Conservation (phyloP, 2,888 invertebrate genomes). For the Cataglyphis rosenhaueri region DNA sequence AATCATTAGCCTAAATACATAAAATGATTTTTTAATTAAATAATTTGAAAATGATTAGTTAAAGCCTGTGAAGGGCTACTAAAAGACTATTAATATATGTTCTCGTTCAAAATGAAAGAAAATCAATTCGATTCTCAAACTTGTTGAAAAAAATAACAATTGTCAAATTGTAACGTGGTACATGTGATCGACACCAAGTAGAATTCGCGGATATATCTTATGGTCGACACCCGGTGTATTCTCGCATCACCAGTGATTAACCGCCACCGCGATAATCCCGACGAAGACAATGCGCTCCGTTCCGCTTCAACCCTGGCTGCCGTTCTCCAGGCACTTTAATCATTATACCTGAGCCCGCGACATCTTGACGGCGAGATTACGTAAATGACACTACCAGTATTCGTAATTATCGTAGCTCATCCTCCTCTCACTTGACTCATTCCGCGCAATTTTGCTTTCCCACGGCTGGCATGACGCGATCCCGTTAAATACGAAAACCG, state of each 20-base stretch:
- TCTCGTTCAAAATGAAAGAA: background rate
- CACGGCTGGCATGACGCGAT: background rate
- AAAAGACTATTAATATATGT: background rate
- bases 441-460: slow-evolving; percentile 32
- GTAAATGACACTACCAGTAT: slow-evolving; percentile 22
- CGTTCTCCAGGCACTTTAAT: slow-evolving; percentile 34
- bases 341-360: slow-evolving; percentile 20
- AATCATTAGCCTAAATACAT: background rate
- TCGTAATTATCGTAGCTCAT: slow-evolving; percentile 24
- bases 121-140: background rate
- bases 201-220: background rate
- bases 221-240: slow-evolving; percentile 9
- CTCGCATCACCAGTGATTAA: slow-evolving; percentile 39
- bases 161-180: background rate
- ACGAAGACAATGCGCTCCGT: slow-evolving; percentile 32
- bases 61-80: background rate
- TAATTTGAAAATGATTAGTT: background rate
- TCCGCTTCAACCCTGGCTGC: slow-evolving; percentile 23
- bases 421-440: slow-evolving; percentile 14
- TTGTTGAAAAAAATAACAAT: background rate
- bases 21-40: background rate
- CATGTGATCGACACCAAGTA: background rate
- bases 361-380: slow-evolving; percentile 40
- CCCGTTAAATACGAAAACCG: slow-evolving; percentile 23
- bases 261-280: slow-evolving; percentile 22